phyloP scores from a whole-genome alignment of 2,888 invertebrate species.

The Chalcosyrphus nemorum region DNA sequence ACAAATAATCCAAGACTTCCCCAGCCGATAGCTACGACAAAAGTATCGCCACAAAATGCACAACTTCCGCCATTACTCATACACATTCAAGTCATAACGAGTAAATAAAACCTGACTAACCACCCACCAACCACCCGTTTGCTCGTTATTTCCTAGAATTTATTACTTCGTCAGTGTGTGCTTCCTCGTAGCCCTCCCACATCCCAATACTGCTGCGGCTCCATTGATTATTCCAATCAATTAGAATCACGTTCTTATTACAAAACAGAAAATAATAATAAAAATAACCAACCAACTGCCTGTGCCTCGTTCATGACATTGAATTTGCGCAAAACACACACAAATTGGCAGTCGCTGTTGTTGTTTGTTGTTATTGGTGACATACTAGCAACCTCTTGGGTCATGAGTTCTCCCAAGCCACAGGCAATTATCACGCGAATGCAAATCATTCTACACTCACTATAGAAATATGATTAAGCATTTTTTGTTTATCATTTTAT shows the following conservation, averaged over 20 bases:
- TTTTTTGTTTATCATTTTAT: neutral
- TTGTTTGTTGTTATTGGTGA: conserved; percentile 24
- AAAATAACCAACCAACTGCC: conserved; percentile 4
- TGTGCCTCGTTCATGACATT: conserved; percentile 63
- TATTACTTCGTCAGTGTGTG: conserved; percentile 35
- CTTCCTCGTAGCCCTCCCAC: neutral
- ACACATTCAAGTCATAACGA: conserved; percentile 2
- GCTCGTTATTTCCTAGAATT: conserved; percentile 58
- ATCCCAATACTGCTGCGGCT: conserved; percentile 8
- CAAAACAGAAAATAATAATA: conserved; percentile 1
- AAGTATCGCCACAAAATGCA: conserved; percentile 1
- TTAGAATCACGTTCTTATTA: conserved; percentile 67
- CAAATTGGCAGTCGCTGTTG: conserved; percentile 28
- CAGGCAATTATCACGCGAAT: conserved; percentile 46
- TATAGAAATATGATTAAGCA: conserved; percentile 16
- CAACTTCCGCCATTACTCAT: conserved; percentile 63
- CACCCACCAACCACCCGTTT: conserved; percentile 15
- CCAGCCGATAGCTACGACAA: neutral
- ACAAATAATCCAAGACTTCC: conserved; percentile 38
- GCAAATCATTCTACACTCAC: conserved; percentile 34
- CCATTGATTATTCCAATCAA: conserved; percentile 62
- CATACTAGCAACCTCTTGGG: conserved; percentile 31
- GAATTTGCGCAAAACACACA: conserved; percentile 53
- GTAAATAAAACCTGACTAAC: conserved; percentile 47
- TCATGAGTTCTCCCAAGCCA: conserved; percentile 30